A percentile compares a stretch with the other conserved stretches of the same genome.
phyloP scores from a whole-genome alignment of 2,888 invertebrate species.

The Pollenia amentaria region DNA sequence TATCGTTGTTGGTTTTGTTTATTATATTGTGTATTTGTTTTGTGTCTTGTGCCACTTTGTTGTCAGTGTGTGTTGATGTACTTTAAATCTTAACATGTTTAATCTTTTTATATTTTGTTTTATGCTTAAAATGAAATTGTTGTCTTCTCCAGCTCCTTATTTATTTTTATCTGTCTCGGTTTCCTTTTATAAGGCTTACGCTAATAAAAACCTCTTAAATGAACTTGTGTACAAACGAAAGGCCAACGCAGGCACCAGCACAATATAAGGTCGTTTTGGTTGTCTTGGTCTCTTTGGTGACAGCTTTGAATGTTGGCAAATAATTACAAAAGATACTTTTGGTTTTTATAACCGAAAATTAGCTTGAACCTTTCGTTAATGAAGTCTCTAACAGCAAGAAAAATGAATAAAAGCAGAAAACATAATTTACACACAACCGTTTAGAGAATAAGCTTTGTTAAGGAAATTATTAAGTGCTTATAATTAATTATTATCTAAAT shows the following conservation, averaged over 20 bases:
- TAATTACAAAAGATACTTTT: slow-evolving; percentile 36
- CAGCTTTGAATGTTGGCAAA: not conserved
- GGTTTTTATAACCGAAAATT: slow-evolving; percentile 56
- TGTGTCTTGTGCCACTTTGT: slow-evolving; percentile 27
- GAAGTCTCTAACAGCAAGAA: slow-evolving; percentile 5
- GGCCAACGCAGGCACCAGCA: not conserved
- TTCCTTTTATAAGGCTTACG: not conserved
- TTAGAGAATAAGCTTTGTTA: not conserved
- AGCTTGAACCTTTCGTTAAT: slow-evolving; percentile 44
- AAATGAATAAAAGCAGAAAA: not conserved
- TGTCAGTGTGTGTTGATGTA: slow-evolving; percentile 43
- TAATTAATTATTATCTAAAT: slow-evolving; percentile 62
- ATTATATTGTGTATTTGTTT: slow-evolving; percentile 7
- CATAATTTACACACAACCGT: not conserved
- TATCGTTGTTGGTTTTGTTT: slow-evolving; percentile 12
- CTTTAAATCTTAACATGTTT: slow-evolving; percentile 50
- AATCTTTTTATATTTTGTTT: slow-evolving; percentile 35
- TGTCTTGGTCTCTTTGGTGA: not conserved
- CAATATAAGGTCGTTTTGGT: not conserved
- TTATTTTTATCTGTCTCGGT: not conserved
- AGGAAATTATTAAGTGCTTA: slow-evolving; percentile 38
- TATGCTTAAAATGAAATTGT: not conserved
- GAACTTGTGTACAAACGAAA: not conserved
- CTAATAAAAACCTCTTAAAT: slow-evolving; percentile 19
- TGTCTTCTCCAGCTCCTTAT: not conserved